Evolutionary conservation across 1,140 invertebrate species (phyloP), one percentile per base, ranked within the genome.

Genomic region (Anoplolepis gracilipes): DNA sequence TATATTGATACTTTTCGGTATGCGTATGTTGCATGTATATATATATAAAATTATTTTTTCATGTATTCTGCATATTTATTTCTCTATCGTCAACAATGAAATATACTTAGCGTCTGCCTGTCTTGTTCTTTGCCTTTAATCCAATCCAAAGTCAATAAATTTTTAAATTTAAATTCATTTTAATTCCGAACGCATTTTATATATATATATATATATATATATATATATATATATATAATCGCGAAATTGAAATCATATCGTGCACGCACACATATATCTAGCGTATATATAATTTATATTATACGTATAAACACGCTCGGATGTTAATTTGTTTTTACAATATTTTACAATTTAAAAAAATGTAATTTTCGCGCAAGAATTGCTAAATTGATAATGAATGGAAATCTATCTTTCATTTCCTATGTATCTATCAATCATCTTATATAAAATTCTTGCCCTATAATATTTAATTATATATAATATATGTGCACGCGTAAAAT

Each of bases 1-100:
- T 88, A 67, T 89, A 92, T 86, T 92, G 84, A 92, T 91, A 91
- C 89, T 91, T 92, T 82, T 46, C 13, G 13, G 88, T 92, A 88
- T 87, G 42, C 16, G 36, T 39, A 7, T 46, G 42, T 46, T 46
- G 11, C 11, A 46, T 85, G 69, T 92, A 93, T 90, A 91, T 93
- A 93, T 93, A 93, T 8, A 93, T n/a, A n/a, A n/a, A 93, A 92
- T 87, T 93, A 93, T 90, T 84, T 61, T 92, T 88, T 88, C 84
- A 77, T 92, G 39, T 42, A 0, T 8, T 42, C 89, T 67, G 77
- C 76, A 65, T 89, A 92, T 82, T 79, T 86, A 88, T 91, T 77
- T 90, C 70, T 81, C 87, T 90, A 89, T n/a, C 70, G 46, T 89
- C 79, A 77, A 62, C 64, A 86, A 85, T 77, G 70, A 88, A 85